A percentile compares a stretch with the other conserved stretches of the same genome.
Conservation (phyloP, 2,888 invertebrate genomes). For the Chloroclystis v-ata region DNA sequence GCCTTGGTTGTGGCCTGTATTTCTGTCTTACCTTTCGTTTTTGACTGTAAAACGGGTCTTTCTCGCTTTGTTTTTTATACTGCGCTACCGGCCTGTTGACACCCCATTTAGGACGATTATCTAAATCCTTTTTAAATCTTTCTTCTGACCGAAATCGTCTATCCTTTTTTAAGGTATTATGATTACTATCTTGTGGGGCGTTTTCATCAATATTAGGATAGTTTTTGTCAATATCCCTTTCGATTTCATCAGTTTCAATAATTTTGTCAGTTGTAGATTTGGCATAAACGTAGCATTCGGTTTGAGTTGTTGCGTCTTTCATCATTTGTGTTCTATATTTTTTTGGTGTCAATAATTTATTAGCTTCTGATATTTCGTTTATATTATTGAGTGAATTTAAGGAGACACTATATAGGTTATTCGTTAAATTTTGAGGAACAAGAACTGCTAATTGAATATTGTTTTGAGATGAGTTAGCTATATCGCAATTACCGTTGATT, state of each 20-base stretch:
- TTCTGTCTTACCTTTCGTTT: conserved; percentile 82
- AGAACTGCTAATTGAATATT: conserved; percentile 80
- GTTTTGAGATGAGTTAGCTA: conserved; percentile 61
- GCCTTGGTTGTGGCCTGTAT: conserved; percentile 77
- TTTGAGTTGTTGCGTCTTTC: conserved; percentile 84
- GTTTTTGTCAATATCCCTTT: conserved; percentile 73
- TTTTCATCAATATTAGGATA: conserved; percentile 72
- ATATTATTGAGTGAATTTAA: conserved; percentile 58
- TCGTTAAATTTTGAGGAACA: conserved; percentile 72
- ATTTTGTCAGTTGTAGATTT: conserved; percentile 50
- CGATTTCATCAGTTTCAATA: conserved; percentile 55
- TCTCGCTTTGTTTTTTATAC: conserved; percentile 93
- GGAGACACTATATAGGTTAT: conserved; percentile 65
- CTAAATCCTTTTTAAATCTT: conserved; percentile 76
- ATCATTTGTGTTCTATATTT: conserved; percentile 69
- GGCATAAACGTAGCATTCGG: conserved; percentile 61
- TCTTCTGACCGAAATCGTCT: conserved; percentile 75
- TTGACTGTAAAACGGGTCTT: conserved; percentile 89
- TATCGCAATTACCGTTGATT: conserved; percentile 58
- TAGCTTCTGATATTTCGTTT: conserved; percentile 51
- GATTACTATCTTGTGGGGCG: conserved; percentile 69
- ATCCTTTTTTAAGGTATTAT: conserved; percentile 72
- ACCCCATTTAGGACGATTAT: conserved; percentile 85
- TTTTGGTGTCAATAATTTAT: conserved; percentile 64
- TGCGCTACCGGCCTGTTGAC: conserved; percentile 87